Base-by-base conservation (phyloP, 2,113 vertebrate genomes). In the Halcyon senegalensis region DNA sequence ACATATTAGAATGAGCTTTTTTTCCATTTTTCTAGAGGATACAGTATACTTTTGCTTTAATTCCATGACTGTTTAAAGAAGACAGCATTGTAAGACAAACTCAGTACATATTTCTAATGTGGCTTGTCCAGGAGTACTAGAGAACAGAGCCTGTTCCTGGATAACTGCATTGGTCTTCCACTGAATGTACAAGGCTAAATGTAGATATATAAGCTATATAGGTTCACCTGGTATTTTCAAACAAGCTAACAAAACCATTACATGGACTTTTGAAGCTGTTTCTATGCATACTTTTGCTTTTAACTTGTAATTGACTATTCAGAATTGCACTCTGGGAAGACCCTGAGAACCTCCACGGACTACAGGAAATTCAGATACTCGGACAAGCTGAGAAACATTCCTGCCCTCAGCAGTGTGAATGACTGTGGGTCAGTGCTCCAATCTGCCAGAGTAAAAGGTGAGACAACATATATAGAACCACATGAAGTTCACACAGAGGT, bases 21-120 rank as follows among this genome's bases (percentile, higher is more conserved):
- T 69, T 51, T n/a, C 89, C 74, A 43, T 81, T 79, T 70, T 68
- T 82, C 87, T 79, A 87, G 93, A 92, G 87, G 89, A 87, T 84
- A 93, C 94, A 91, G 77, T 37, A 75, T 51, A 76, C 35, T 87
- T 86, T 7, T 68, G 66, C 69, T 68, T 59, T 59, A 58, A 44
- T 79, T 89, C 93, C 87, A 84, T 28, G 56, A 63, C 91, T 94
- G 48, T 37, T 89, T 56, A 43, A 78, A 90, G 90, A 86, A 44
- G 84, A 93, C 85, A 84, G 85, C 89, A 46, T 31, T 1, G 0
- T 80, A 60, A 80, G 68, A 84, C 73, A n/a, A 50, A 68, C 64
- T 75, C 4, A 3, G 67, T 64, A 78, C 27, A 6, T 31, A 17
- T 56, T 59, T 51, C 75, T 53, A 31, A 1, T 11, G 74, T 43